A percentile compares a stretch with the other conserved stretches of the same genome.
Conservation (phyloP, 2,797 vertebrate species). For the Xenops minutus region DNA sequence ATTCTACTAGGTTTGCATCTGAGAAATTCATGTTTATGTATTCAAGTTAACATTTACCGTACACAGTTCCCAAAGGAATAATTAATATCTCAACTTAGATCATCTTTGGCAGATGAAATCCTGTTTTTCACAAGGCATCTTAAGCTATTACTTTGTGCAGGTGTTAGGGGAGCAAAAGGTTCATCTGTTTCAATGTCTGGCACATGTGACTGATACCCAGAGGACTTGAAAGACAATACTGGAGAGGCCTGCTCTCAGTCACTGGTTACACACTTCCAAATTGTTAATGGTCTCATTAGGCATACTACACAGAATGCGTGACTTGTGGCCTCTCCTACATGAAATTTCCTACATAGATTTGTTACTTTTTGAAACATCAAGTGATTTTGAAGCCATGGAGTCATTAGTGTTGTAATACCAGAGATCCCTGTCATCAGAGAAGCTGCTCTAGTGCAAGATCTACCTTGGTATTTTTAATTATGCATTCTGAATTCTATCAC, state of each 20-base stretch:
- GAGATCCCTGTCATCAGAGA: background rate
- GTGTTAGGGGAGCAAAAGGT: slow-evolving; percentile 41
- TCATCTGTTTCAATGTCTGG: background rate
- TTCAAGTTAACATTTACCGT: slow-evolving; percentile 11
- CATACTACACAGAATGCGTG: background rate
- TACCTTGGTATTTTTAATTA: background rate
- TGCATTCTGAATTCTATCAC: background rate
- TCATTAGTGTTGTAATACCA: background rate
- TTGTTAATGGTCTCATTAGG: slow-evolving; percentile 39
- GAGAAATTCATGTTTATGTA: background rate
- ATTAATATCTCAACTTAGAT: slow-evolving; percentile 61
- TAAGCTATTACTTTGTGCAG: slow-evolving; percentile 18
- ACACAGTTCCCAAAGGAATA: slow-evolving; percentile 37
- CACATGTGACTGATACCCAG: background rate
- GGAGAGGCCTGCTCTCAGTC: background rate
- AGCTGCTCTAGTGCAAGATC: background rate
- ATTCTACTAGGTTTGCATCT: background rate
- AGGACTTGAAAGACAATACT: background rate
- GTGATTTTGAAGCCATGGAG: background rate
- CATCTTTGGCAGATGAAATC: slow-evolving; percentile 41
- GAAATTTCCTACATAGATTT: background rate
- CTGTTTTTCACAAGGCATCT: slow-evolving; percentile 14
- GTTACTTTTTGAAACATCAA: background rate
- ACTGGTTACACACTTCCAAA: background rate
- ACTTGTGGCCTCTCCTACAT: background rate